A percentile compares a stretch with the other conserved stretches of the same genome.
Evolutionary conservation across 1,140 invertebrate species (phyloP).

Genomic region (Bombyx mandarina): DNA sequence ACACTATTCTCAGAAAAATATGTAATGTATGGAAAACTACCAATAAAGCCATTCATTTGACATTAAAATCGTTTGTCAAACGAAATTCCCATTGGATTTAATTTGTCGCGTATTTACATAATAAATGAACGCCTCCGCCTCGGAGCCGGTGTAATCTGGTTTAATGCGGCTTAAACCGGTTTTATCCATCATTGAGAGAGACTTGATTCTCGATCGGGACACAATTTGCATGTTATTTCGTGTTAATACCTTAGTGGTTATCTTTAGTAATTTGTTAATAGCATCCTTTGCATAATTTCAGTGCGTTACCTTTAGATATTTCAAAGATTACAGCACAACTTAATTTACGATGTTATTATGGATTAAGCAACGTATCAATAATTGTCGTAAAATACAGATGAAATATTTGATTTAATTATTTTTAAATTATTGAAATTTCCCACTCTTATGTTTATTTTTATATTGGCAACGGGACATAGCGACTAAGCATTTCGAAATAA

Average conservation of each 20-base stretch:
- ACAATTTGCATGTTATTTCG: slow-evolving; percentile 60
- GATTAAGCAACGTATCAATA: background rate
- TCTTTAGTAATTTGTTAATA: slow-evolving; percentile 21
- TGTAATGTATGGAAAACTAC: too few relatives aligned
- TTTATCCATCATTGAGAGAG: slow-evolving; percentile 65
- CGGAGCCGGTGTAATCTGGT: slow-evolving; percentile 61
- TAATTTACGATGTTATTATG: background rate
- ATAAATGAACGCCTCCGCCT: slow-evolving; percentile 62
- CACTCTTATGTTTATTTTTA: too few relatives aligned
- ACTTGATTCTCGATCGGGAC: slow-evolving; percentile 63
- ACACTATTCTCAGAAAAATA: background rate
- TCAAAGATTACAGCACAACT: background rate
- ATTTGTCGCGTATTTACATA: slow-evolving; percentile 69
- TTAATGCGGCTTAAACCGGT: slow-evolving; percentile 56
- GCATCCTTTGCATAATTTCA: slow-evolving; percentile 16
- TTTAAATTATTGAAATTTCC: too few relatives aligned
- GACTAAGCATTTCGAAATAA: too few relatives aligned
- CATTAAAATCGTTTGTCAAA: slow-evolving; percentile 50
- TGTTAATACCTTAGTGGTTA: slow-evolving; percentile 46
- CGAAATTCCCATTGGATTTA: slow-evolving; percentile 65
- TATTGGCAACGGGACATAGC: too few relatives aligned
- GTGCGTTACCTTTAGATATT: slow-evolving; percentile 1
- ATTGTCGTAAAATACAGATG: background rate
- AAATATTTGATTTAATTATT: background rate
- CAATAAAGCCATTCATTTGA: slow-evolving; percentile 2